Base-by-base conservation (phyloP, 1,140 invertebrate genomes). In the Bilobella aurantiaca region DNA sequence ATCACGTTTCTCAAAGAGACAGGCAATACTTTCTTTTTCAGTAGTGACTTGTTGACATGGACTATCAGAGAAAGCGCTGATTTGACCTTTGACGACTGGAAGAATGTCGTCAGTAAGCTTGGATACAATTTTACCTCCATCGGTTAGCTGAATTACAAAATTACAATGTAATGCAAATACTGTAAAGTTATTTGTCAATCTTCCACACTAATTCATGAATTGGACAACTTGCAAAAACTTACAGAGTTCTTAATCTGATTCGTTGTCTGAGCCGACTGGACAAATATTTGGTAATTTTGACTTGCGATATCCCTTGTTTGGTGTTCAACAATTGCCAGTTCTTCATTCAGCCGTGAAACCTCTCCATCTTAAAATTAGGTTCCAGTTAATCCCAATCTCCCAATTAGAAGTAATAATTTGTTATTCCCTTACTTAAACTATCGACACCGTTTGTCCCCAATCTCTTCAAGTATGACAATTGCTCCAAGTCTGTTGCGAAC, bases 271-370 rank as follows among this genome's bases (percentile, higher is more conserved):
- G 70, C 70, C 16, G 70, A 72, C 42, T 72, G 70, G 0, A 72
- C 70, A 65, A 72, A 72, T 34, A 72, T 72, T 57, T 68, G 66
- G 37, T 72, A 72, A 58, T 72, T 72, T 68, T 72, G 70, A 58
- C 68, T 69, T 37, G 70, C 70, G 65, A 72, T 72, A 58, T 72
- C 70, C 46, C 66, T 65, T 3, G 66, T 72, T 46, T 72, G 70
- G 66, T 72, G 70, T 23, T 72, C 68, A n/a, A 69, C 62, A 31
- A 72, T 72, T 30, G 70, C 70, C 21, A 72, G 29, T 47, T 72
- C 70, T 59, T 72, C 70, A 32, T 65, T 69, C 37, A 72, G 32
- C 27, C 70, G 34, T 28, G 68, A 65, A 46, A 72, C 66, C 61
- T 72, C 70, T 47, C 70, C 70, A 58, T 69, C 70, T 72, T n/a